These are phyloP conservation scores for Zaprionus lineosus DNA, from an alignment of 2,888 invertebrate genomes.

Conservation along the genomic window DNA sequence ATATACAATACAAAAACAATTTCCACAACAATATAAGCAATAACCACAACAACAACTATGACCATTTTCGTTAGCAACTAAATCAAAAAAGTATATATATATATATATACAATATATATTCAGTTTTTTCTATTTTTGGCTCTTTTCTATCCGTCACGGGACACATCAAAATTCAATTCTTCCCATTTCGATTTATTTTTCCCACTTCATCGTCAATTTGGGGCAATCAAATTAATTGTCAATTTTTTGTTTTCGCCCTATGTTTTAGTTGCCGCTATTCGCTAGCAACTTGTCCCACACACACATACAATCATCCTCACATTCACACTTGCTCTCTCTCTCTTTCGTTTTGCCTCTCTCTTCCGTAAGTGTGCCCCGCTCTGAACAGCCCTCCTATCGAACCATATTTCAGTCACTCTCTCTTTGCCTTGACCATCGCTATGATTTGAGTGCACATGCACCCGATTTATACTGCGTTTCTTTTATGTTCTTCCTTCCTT, in stretches of 20 bases:
- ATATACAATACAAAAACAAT: conserved; percentile 8
- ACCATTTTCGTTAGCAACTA: conserved; percentile 36
- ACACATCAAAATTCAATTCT: conserved; percentile 22
- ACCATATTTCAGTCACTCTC: conserved; percentile 1
- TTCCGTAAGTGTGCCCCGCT: not conserved
- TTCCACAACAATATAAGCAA: no score
- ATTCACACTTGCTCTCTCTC: not conserved
- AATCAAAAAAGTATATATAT: conserved; percentile 23
- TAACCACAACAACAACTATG: conserved; percentile 13
- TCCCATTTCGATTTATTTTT: conserved; percentile 23
- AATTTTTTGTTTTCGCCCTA: conserved; percentile 30
- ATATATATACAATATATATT: conserved; percentile 17
- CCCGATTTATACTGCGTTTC: conserved; percentile 12
- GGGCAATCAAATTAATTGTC: conserved; percentile 57
- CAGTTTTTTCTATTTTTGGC: not conserved
- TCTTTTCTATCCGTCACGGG: conserved; percentile 27
- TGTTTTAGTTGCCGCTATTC: conserved; percentile 17
- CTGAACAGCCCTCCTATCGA: no score
- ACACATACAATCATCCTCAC: no score
- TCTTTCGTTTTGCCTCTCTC: not conserved
- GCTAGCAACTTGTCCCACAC: conserved; percentile 1
- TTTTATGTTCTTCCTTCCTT: conserved; percentile 4
- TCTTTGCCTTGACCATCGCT: conserved; percentile 28
- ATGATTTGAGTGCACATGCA: conserved; percentile 31
- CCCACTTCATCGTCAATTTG: conserved; percentile 40